Percentiles rank a stretch among this genome's conserved stretches.
phyloP scores from a whole-genome alignment of 2,888 invertebrate genomes.

The Drosophila meridionalis region DNA sequence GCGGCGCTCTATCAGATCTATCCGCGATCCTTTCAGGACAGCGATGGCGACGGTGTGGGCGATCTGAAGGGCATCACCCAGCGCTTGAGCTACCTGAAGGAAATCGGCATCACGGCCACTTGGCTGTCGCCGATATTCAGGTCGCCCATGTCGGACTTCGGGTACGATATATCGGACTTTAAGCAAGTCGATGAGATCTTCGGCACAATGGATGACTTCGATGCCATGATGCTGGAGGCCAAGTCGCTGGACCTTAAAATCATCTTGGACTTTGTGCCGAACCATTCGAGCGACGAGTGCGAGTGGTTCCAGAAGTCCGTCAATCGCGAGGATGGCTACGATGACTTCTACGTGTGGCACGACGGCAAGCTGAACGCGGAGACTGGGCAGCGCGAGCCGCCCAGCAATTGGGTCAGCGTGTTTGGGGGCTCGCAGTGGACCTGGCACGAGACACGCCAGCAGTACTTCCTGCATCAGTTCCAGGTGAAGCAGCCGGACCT shows the following conservation, averaged over 20 bases:
- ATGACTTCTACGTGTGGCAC: conserved; percentile 92
- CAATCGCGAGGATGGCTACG: conserved; percentile 87
- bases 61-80: conserved; percentile 90
- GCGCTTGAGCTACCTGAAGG: conserved; percentile 88
- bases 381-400: conserved; percentile 56
- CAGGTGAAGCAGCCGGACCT: conserved; percentile 91
- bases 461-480: conserved; percentile 89
- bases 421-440: conserved; percentile 90
- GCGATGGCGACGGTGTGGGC: conserved; percentile 92
- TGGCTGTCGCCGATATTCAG: conserved; percentile 91
- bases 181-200: conserved; percentile 88
- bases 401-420: conserved; percentile 83
- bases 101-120: conserved; percentile 88
- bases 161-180: conserved; percentile 91
- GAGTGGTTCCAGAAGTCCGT: conserved; percentile 93
- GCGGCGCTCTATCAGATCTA: conserved; percentile 94
- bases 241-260: conserved; percentile 86
- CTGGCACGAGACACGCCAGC: conserved; percentile 87
- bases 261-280: conserved; percentile 89
- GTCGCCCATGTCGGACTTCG: conserved; percentile 91
- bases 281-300: conserved; percentile 92
- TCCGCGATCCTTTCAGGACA: conserved; percentile 93
- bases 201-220: conserved; percentile 88
- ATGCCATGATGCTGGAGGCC: conserved; percentile 86
- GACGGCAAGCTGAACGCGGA: conserved; percentile 85